A percentile compares a stretch with the other conserved stretches of the same genome.
Conservation (phyloP, 2,797 vertebrate genomes). For the Nannoperca australis region DNA sequence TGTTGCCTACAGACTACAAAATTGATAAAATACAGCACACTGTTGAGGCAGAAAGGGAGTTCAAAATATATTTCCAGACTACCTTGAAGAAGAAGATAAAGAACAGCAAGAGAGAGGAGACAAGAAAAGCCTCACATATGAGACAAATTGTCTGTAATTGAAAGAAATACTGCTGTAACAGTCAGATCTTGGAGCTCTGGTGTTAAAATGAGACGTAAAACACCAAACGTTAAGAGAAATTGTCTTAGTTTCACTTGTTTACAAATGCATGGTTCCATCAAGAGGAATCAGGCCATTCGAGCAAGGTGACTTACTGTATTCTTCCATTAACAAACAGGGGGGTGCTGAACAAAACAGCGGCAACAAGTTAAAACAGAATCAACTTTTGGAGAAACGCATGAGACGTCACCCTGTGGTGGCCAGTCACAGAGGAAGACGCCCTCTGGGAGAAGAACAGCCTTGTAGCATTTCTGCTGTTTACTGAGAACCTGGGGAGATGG, state of each 20-base stretch:
- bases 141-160: constrained; percentile 1
- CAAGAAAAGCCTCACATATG: background rate
- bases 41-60: background rate
- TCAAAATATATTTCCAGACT: background rate
- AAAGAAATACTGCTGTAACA: background rate
- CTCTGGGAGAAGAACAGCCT: too few species aligned
- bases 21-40: constrained; percentile 3
- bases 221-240: background rate
- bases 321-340: too few species aligned
- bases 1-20: constrained; percentile 23
- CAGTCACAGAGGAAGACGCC: too few species aligned
- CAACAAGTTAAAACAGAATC: too few species aligned
- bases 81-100: background rate
- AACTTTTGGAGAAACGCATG: too few species aligned
- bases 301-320: background rate
- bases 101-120: background rate
- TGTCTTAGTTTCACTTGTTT: background rate
- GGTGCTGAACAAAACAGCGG: too few species aligned
- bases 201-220: background rate
- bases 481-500: too few species aligned
- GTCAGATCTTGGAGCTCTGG: background rate
- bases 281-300: background rate
- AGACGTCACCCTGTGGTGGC: too few species aligned
- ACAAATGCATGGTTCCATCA: background rate
- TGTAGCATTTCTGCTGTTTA: too few species aligned